Evolutionary conservation across 2,113 vertebrate species (phyloP).

Genomic region (Oncorhynchus tshawytscha): DNA sequence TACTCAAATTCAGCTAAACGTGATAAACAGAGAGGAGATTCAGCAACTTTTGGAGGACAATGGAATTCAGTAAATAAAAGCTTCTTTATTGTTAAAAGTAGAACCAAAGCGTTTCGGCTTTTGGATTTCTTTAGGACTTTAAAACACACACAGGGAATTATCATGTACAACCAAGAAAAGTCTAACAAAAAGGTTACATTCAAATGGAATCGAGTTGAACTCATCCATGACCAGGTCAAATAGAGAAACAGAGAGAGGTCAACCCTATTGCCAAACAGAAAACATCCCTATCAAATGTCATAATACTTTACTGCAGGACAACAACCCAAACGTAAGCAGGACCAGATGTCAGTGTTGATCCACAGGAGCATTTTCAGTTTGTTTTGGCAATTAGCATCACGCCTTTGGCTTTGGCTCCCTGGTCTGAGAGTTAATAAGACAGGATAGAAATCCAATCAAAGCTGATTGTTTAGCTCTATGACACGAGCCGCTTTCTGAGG

Average conservation of each 20-base stretch:
- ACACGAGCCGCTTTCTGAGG: conserved; percentile 25
- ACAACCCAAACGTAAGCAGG: neutral
- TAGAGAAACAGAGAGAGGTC: neutral
- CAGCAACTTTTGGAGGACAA: too few relatives aligned
- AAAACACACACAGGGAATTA: neutral
- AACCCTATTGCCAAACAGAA: too few relatives aligned
- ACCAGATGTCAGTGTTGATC: neutral
- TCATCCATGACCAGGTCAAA: neutral
- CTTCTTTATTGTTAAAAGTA: too few relatives aligned
- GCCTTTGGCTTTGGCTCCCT: conserved; percentile 39
- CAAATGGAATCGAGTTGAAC: neutral
- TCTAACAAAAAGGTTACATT: neutral
- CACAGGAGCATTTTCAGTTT: conserved; percentile 30
- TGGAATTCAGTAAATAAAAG: too few relatives aligned
- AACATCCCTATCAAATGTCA: neutral
- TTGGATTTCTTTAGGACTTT: too few relatives aligned
- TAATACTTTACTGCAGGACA: neutral
- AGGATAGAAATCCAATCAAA: conserved; percentile 65
- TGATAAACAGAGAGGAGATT: too few relatives aligned
- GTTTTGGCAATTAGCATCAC: conserved; percentile 59
- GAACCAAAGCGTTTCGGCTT: too few relatives aligned
- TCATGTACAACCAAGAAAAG: neutral
- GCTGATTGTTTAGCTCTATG: conserved; percentile 52
- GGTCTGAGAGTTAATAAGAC: conserved; percentile 61
- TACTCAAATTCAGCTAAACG: too few relatives aligned